Conservation (phyloP, 2,888 invertebrate species). For the Gymnocheta viridis region DNA sequence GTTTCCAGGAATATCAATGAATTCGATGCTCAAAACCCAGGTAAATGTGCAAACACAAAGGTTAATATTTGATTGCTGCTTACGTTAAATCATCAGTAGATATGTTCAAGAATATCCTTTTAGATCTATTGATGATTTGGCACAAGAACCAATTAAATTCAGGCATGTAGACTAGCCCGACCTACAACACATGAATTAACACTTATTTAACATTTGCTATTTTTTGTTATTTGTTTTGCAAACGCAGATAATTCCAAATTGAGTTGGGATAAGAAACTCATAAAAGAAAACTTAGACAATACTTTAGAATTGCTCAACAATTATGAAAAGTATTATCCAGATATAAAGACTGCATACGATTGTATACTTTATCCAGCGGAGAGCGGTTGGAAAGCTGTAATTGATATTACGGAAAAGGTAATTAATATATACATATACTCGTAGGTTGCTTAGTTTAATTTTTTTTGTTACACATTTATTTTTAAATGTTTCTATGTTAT, state of each 20-base stretch:
- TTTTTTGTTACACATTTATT: conserved; percentile 82
- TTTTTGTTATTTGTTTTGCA: not conserved
- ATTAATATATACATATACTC: no score
- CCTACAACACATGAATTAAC: no score
- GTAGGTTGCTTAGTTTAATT: conserved; percentile 27
- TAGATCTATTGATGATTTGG: no score
- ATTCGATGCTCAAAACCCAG: conserved; percentile 87
- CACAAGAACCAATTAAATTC: no score
- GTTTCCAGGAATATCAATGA: conserved; percentile 88
- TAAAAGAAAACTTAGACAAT: conserved; percentile 94
- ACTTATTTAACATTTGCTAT: not conserved
- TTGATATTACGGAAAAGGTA: conserved; percentile 79
- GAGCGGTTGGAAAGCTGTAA: conserved; percentile 87
- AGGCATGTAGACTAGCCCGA: no score
- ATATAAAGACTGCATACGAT: conserved; percentile 95
- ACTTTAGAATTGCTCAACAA: conserved; percentile 91
- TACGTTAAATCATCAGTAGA: no score
- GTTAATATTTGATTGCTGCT: not conserved
- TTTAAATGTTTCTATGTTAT: no score
- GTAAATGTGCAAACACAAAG: conserved; percentile 74
- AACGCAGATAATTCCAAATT: conserved; percentile 82
- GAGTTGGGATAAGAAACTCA: conserved; percentile 88
- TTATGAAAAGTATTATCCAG: conserved; percentile 93
- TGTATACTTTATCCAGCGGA: conserved; percentile 97
- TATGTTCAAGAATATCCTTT: no score